Conservation (phyloP, 53 echinoderm and acorn worm species). For the Stichopus horrens region DNA sequence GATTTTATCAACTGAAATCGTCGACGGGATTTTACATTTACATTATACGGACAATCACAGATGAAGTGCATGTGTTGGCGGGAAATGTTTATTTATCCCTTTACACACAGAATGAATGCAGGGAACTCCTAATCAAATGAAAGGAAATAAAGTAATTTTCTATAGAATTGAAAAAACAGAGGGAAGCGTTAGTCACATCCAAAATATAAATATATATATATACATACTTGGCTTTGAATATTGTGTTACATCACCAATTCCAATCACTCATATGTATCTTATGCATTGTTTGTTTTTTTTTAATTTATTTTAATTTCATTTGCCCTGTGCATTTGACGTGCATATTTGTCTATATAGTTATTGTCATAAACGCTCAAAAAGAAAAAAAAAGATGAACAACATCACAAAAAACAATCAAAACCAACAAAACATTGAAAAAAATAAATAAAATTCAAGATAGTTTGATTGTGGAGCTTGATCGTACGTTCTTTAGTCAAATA, state of each 20-base stretch:
- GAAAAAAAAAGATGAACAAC: not conserved
- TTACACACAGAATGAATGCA: too few species aligned
- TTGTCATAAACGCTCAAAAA: conserved; percentile 7
- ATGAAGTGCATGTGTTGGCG: too few species aligned
- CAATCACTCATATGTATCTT: not conserved
- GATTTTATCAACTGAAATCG: too few species aligned
- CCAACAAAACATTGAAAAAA: not conserved
- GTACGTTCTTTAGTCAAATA: conserved; percentile 17
- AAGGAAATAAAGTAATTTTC: too few species aligned
- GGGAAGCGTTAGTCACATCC: too few species aligned
- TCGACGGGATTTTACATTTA: too few species aligned
- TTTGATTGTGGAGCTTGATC: not conserved
- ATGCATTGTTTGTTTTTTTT: not conserved
- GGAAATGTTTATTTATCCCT: too few species aligned
- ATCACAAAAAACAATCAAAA: not conserved
- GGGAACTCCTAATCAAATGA: too few species aligned
- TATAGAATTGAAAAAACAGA: too few species aligned
- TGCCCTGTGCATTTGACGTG: not conserved
- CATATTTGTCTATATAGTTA: not conserved
- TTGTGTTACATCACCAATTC: not conserved
- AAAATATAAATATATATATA: too few species aligned
- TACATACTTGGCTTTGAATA: not conserved
- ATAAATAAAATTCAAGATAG: not conserved
- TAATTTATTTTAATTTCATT: not conserved
- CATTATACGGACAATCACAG: too few species aligned